Evolutionary conservation across 1,140 invertebrate species (phyloP).

Genomic region (Drosophila simulans): DNA sequence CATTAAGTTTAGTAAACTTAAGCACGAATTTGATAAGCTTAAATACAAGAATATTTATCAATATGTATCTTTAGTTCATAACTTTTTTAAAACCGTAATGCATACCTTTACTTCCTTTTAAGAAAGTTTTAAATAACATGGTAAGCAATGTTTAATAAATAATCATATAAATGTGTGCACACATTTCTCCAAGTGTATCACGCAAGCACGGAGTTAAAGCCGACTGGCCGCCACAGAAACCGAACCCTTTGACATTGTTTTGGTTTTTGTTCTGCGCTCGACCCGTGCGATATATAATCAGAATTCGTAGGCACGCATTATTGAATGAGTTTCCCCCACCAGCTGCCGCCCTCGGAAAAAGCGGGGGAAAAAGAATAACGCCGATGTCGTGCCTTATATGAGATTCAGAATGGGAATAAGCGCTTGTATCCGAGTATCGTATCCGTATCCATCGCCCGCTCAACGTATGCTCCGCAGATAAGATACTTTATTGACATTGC

Average conservation of each 20-base stretch:
- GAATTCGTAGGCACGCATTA: constrained; percentile 81
- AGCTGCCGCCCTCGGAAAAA: background rate
- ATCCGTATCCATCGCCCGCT: constrained; percentile 67
- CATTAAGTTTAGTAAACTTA: background rate
- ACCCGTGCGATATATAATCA: constrained; percentile 69
- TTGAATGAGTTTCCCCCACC: constrained; percentile 48
- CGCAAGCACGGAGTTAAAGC: constrained; percentile 18
- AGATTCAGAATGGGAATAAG: constrained; percentile 29
- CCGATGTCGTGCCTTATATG: constrained; percentile 55
- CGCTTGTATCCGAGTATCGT: constrained; percentile 27
- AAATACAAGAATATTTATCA: background rate
- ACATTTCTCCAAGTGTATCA: constrained; percentile 4
- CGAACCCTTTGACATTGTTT: constrained; percentile 77
- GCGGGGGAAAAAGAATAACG: constrained; percentile 3
- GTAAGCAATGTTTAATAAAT: no score
- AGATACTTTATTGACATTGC: constrained; percentile 82
- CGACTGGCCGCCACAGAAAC: constrained; percentile 39
- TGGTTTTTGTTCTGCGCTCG: constrained; percentile 48
- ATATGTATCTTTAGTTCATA: background rate
- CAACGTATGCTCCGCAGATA: constrained; percentile 62
- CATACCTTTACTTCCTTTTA: no score
- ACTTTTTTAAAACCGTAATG: background rate
- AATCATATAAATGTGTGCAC: no score
- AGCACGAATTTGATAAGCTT: no score
- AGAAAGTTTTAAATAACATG: no score